Evolutionary conservation across 1,140 invertebrate species (phyloP), one percentile per base, ranked within the genome.

Genomic region (Aphidius ervi): DNA sequence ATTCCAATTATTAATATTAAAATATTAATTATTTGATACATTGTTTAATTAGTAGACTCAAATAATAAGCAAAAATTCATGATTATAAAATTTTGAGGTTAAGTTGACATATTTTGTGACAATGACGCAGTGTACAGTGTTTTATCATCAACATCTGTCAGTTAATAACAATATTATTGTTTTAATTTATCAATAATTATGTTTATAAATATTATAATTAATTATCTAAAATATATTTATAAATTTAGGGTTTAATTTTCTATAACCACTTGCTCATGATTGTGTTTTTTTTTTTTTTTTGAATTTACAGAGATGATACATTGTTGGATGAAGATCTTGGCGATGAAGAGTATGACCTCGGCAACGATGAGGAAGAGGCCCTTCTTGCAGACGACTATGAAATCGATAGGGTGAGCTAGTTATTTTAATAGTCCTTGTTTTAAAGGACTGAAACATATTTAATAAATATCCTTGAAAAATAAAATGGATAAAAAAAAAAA

Each of bases 331-430:
- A 78, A 68, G 79, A 81, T 67, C 70, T 80, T 43, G 78, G 77
- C 31, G 79, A 79, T 40, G 77, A 79, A 56, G 78, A 75, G 9
- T 81, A 80, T 63, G 75, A 81, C 58, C 67, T 81, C 42, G 75
- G 78, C 58, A 79, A 81, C 63, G 79, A 81, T 55, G 79, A 81
- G 60, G 79, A 81, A 70, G 79, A 81, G 65, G 78, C 78, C 5
- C 72, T 81, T 40, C 68, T 81, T 68, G 79, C 79, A 9, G 79
- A 80, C 62, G 79, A 81, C 70, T 77, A 74, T 72, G 77, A 80
- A 65, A 58, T 74, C 61, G 78, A 78, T 56, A 77, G 72, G 76
- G 78, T 80, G 71, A 79, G 76, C 69, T 71, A 49, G 64, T 47
- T 57, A 60, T 63, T 58, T 61, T 57, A 53, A 62, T 41, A 47